Conservation (phyloP, 1,140 invertebrate species). For the Reticulitermes speratus region DNA sequence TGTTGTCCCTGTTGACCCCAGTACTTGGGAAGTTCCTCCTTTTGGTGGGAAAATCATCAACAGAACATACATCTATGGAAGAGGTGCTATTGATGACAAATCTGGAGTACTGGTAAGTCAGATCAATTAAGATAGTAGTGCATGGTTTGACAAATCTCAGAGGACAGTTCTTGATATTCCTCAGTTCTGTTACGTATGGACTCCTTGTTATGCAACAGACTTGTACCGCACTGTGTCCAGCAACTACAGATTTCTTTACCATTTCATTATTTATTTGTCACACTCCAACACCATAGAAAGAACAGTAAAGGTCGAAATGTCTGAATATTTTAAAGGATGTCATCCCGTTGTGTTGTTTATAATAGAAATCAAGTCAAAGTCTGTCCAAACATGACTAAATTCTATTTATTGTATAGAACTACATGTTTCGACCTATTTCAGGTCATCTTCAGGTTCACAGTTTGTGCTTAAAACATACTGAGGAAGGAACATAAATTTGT, state of each 20-base stretch:
- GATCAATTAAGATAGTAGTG: background rate
- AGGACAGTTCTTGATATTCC: too few relatives aligned
- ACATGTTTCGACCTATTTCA: too few relatives aligned
- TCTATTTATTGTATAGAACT: too few relatives aligned
- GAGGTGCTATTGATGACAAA: slow-evolving; percentile 59
- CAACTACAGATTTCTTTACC: background rate
- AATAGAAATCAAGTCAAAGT: too few relatives aligned
- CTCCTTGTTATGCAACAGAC: background rate
- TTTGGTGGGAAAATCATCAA: slow-evolving; percentile 51
- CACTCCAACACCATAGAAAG: background rate
- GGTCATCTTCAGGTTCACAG: too few relatives aligned
- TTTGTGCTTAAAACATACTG: too few relatives aligned
- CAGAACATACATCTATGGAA: slow-evolving; percentile 56
- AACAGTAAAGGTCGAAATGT: background rate
- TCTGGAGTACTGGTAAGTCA: slow-evolving; percentile 52
- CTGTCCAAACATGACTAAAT: too few relatives aligned
- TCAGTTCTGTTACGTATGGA: too few relatives aligned
- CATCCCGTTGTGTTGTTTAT: too few relatives aligned
- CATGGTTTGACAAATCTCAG: background rate
- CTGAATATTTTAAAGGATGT: background rate
- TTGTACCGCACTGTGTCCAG: background rate
- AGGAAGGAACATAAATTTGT: too few relatives aligned
- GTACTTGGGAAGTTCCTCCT: slow-evolving; percentile 52
- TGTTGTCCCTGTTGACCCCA: slow-evolving; percentile 54
- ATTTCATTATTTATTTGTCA: too few relatives aligned